A percentile compares a stretch with the other conserved stretches of the same genome.
phyloP scores from a whole-genome alignment of 2,888 invertebrate species.

The Coelopa pilipes region DNA sequence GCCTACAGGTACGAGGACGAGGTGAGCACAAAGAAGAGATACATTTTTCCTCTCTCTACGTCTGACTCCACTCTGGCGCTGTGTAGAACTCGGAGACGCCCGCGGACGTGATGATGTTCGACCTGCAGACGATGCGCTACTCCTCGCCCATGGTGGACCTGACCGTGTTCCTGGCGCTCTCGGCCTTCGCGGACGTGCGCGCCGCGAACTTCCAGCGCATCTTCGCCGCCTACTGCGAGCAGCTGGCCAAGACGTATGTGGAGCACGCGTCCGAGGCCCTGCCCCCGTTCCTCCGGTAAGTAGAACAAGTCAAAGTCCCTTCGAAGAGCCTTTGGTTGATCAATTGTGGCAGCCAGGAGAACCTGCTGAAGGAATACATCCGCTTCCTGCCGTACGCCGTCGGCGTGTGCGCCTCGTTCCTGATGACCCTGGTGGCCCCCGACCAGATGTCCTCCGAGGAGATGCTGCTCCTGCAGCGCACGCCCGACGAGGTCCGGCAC shows the following conservation, averaged over 20 bases:
- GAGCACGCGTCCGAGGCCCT: slow-evolving; percentile 39
- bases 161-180: slow-evolving; percentile 55
- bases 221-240: slow-evolving; percentile 57
- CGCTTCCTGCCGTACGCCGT: slow-evolving; percentile 55
- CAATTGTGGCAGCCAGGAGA: slow-evolving; percentile 51
- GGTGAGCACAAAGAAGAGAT: not conserved
- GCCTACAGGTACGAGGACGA: slow-evolving; percentile 59
- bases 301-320: too few species aligned
- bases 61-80: not conserved
- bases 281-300: slow-evolving; percentile 57
- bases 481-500: slow-evolving; percentile 45
- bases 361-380: slow-evolving; percentile 59
- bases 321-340: too few species aligned
- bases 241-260: slow-evolving; percentile 47
- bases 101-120: slow-evolving; percentile 62
- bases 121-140: slow-evolving; percentile 63
- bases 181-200: slow-evolving; percentile 57
- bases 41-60: not conserved
- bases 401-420: slow-evolving; percentile 53
- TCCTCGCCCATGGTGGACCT: slow-evolving; percentile 65
- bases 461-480: slow-evolving; percentile 37
- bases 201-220: slow-evolving; percentile 55
- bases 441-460: slow-evolving; percentile 44
- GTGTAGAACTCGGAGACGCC: slow-evolving; percentile 49
- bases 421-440: slow-evolving; percentile 54